Percentiles rank a stretch among this genome's conserved stretches.
These are phyloP conservation scores for Galaxias olidus DNA, from an alignment of 2,797 vertebrate species.

Conservation along the genomic window DNA sequence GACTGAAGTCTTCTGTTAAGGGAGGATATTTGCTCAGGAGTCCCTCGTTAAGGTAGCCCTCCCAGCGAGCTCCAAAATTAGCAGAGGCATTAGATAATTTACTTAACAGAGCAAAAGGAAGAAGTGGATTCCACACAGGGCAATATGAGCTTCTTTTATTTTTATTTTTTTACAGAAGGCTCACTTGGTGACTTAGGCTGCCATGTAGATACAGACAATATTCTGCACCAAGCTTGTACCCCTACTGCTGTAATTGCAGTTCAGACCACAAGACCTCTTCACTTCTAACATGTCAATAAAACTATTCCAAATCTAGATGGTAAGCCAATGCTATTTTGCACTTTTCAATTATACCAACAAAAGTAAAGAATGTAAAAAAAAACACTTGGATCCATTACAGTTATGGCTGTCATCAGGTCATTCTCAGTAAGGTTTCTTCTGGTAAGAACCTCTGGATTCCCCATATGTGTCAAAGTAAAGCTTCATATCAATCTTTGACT, in stretches of 20 bases:
- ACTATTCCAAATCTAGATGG: constrained; percentile 5
- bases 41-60: constrained; percentile 36
- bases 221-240: constrained; percentile 10
- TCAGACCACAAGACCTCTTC: background rate
- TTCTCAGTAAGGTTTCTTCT: background rate
- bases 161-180: no score
- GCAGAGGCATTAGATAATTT: constrained; percentile 26
- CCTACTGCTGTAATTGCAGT: background rate
- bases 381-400: no score
- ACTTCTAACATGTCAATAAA: constrained; percentile 6
- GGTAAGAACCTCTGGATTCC: background rate
- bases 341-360: no score
- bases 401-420: background rate
- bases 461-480: background rate
- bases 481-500: constrained; percentile 10
- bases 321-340: constrained; percentile 11
- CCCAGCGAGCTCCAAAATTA: constrained; percentile 33
- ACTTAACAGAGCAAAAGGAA: constrained; percentile 9
- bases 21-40: constrained; percentile 46
- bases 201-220: constrained; percentile 11
- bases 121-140: no score
- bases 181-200: constrained; percentile 11
- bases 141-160: no score
- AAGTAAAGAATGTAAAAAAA: no score
- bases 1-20: constrained; percentile 36